Conservation (phyloP, 1,140 invertebrate species). For the Drosophila baimaii region DNA sequence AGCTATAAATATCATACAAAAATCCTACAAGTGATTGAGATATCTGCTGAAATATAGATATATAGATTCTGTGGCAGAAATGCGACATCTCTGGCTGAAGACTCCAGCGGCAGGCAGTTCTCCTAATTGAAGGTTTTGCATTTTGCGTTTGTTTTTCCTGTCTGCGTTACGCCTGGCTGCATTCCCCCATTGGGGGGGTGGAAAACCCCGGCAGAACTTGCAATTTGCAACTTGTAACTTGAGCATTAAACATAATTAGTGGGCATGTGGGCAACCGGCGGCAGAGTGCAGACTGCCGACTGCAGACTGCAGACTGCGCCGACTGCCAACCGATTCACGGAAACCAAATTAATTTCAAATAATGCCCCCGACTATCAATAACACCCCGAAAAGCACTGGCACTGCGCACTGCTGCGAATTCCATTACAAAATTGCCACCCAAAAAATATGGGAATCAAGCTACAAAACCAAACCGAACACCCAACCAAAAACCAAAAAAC, state of each 20-base stretch:
- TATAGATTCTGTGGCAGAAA: too few species aligned
- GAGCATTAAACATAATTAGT: slow-evolving; percentile 75
- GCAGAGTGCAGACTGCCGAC: slow-evolving; percentile 4
- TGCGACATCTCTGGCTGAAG: too few species aligned
- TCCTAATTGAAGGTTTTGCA: slow-evolving; percentile 78
- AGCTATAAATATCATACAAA: too few species aligned
- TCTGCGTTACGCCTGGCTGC: slow-evolving; percentile 62
- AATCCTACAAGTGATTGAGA: too few species aligned
- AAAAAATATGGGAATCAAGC: slow-evolving; percentile 21
- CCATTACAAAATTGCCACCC: slow-evolving; percentile 80
- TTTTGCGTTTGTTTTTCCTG: slow-evolving; percentile 70
- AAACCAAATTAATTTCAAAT: slow-evolving; percentile 72
- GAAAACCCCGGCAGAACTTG: slow-evolving; percentile 30
- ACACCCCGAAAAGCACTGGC: slow-evolving; percentile 24
- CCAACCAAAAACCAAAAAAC: not conserved
- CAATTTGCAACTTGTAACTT: slow-evolving; percentile 69
- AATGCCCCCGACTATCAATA: slow-evolving; percentile 59
- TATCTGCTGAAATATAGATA: too few species aligned
- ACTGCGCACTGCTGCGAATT: slow-evolving; percentile 44
- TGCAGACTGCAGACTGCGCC: slow-evolving; percentile 15
- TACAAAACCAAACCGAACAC: slow-evolving; percentile 13
- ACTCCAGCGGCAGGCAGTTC: slow-evolving; percentile 32
- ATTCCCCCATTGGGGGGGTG: slow-evolving; percentile 1
- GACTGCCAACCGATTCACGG: slow-evolving; percentile 12
- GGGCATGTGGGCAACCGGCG: slow-evolving; percentile 45